Base-by-base conservation (phyloP, 2,888 invertebrate genomes). In the Nebria brevicollis region DNA sequence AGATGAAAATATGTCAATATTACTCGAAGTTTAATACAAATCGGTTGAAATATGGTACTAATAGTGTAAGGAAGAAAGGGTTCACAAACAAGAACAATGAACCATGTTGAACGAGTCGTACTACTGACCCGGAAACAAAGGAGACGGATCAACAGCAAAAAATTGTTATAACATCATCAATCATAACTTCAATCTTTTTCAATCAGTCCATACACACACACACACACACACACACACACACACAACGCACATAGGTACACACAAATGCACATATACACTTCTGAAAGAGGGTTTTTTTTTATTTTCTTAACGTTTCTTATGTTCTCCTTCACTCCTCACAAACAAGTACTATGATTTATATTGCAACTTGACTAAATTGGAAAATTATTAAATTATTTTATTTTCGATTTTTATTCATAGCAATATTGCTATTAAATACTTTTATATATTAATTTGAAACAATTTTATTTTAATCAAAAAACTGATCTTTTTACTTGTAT, bases 91-190 rank as follows among this genome's bases (percentile, higher is more conserved):
- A 54, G 54, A 54, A 54, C 54, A 54, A 54, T 54, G 54, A 54
- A 54, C 54, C 54, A 54, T 54, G 54, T 54, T 54, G 54, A 76
- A 68, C 66, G 76, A 76, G 26, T 26, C 42, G 3, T 70, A 77
- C 72, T 77, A 77, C 64, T 77, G 72, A 20, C 64, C 65, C 25
- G 72, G 77, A 72, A 77, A 77, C 72, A 77, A 77, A 77, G 75
- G 13, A 54, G 11, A 34, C 54, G 65, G 54, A 72, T 72, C 54
- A 34, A 41, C 54, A 68, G 25, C 68, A 77, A 72, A 72, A 77
- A 77, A 77, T 72, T 54, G 54, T 54, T 77, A 77, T 72, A 72
- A 77, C 70, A 77, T 77, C 77, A 77, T 77, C 77, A 77, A 77
- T 77, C 77, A 77, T 72, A 25, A 72, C 72, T 34, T 65, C 64